Conservation (phyloP, 2,797 vertebrate genomes). For the Eleutherodactylus coqui region DNA sequence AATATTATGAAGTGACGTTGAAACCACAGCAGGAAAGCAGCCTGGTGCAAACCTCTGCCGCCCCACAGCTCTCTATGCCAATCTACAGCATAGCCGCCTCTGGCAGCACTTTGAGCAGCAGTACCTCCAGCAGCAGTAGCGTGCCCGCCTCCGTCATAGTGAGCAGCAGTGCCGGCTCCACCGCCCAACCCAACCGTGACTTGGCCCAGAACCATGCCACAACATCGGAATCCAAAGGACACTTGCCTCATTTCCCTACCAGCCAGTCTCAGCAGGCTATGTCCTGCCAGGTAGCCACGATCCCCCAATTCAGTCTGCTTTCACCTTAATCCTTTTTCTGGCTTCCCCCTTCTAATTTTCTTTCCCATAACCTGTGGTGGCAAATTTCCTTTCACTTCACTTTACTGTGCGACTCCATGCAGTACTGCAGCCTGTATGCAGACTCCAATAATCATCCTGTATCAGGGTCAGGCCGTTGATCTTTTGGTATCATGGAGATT, state of each 20-base stretch:
- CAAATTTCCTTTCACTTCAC: slow-evolving; percentile 38
- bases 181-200: slow-evolving; percentile 82
- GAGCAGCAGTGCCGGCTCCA: slow-evolving; percentile 82
- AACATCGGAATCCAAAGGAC: slow-evolving; percentile 71
- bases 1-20: slow-evolving; percentile 69
- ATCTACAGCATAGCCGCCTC: slow-evolving; percentile 78
- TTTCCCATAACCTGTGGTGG: slow-evolving; percentile 27
- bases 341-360: slow-evolving; percentile 37
- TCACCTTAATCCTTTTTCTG: slow-evolving; percentile 36
- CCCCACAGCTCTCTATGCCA: slow-evolving; percentile 71
- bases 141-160: slow-evolving; percentile 91
- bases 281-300: slow-evolving; percentile 88
- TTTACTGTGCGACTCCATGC: slow-evolving; percentile 24
- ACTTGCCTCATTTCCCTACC: slow-evolving; percentile 76
- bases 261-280: slow-evolving; percentile 83
- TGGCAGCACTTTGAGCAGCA: slow-evolving; percentile 71
- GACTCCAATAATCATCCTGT: not conserved
- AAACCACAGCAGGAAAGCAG: slow-evolving; percentile 67
- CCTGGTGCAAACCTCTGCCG: slow-evolving; percentile 66
- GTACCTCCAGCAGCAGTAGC: slow-evolving; percentile 74
- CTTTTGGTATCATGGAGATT: not conserved
- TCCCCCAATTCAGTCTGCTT: slow-evolving; percentile 29
- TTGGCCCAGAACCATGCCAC: slow-evolving; percentile 73
- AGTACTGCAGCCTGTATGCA: not conserved
- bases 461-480: not conserved